These are phyloP conservation scores for Ia io DNA, from an alignment of 2,113 vertebrate genomes.

Conservation along the genomic window DNA sequence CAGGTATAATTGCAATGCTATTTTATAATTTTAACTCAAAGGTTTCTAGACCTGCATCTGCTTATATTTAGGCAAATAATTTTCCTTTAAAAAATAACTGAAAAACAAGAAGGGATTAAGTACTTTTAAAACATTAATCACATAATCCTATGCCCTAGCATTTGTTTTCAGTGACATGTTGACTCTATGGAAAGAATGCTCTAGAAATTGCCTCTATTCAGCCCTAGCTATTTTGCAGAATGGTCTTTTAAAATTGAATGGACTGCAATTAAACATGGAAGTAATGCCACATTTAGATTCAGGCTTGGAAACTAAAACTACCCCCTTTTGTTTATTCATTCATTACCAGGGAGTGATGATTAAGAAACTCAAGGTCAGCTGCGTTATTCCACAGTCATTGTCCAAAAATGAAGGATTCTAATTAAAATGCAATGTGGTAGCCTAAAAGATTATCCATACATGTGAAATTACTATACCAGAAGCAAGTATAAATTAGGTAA, in stretches of 20 bases:
- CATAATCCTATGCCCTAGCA: background rate
- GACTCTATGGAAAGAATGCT: background rate
- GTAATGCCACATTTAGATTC: background rate
- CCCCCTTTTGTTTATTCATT: background rate
- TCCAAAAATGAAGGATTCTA: conserved; percentile 40
- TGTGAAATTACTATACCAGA: background rate
- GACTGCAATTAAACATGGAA: conserved; percentile 16
- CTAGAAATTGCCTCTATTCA: background rate
- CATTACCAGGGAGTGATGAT: background rate
- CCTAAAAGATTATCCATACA: conserved; percentile 7
- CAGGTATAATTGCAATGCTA: background rate
- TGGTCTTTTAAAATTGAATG: background rate
- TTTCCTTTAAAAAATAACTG: conserved; percentile 39
- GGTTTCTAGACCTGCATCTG: background rate
- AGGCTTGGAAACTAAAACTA: background rate
- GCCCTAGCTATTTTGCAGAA: background rate
- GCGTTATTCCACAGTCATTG: background rate
- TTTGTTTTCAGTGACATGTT: conserved; percentile 35
- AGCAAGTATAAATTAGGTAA: background rate
- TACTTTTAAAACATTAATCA: background rate
- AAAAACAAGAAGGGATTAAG: background rate
- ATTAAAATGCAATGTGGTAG: background rate
- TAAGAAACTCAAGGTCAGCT: conserved; percentile 18
- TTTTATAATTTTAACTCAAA: conserved; percentile 11
- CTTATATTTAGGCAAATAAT: conserved; percentile 31